Evolutionary conservation across 2,113 vertebrate species (phyloP).

Genomic region (Saccopteryx bilineata): DNA sequence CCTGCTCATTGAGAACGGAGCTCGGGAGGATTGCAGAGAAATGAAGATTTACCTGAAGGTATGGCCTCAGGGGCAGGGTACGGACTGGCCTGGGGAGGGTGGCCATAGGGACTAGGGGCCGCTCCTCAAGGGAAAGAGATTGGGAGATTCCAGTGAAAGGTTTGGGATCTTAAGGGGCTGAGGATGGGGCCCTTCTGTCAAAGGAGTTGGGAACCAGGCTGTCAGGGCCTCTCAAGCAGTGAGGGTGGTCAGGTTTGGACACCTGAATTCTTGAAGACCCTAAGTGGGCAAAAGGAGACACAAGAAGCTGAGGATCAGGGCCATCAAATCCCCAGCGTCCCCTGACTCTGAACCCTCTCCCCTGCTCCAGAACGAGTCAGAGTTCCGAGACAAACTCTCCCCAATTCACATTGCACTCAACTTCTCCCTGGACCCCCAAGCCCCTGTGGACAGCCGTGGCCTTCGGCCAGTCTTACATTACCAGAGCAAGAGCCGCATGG

Average conservation of each 20-base stretch:
- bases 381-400: conserved; percentile 96
- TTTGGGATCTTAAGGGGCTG: neutral
- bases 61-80: neutral
- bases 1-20: conserved; percentile 88
- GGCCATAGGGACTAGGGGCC: neutral
- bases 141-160: neutral
- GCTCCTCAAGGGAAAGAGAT: neutral
- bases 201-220: neutral
- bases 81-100: neutral
- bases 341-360: conserved; percentile 14
- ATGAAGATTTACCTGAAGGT: conserved; percentile 94
- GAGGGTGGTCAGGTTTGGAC: neutral
- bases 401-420: conserved; percentile 93
- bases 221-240: neutral
- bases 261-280: neutral
- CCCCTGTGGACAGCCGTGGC: conserved; percentile 89
- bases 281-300: neutral
- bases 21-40: conserved; percentile 87
- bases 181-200: neutral
- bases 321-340: neutral
- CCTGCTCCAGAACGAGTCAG: conserved; percentile 91
- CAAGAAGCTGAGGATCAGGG: neutral
- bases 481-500: conserved; percentile 89
- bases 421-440: conserved; percentile 92
- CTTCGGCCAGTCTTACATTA: conserved; percentile 93